Evolutionary conservation across 2,113 vertebrate species (phyloP), one percentile per base, ranked within the genome.

Genomic region (Gnathonemus echidnorhynchus): DNA sequence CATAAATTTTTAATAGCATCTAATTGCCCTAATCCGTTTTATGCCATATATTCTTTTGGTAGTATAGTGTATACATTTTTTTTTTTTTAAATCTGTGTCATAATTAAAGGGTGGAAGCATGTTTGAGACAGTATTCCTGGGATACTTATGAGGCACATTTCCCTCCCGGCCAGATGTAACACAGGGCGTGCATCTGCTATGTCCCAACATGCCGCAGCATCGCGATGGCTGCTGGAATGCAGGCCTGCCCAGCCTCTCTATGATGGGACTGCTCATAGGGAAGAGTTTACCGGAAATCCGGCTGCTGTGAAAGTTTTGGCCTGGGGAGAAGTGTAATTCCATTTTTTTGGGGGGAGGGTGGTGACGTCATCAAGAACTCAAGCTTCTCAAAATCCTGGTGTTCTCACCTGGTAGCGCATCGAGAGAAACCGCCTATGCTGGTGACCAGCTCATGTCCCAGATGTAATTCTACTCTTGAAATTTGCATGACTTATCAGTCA

Each of bases 171-270:
- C 17, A 66, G 86, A 46, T 46, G 31, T 27, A 86, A 49, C 19
- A 62, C 86, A 88, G 89, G 89, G 89, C 3, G 85, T 90, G 66
- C 24, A 17, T 35, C 39, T 27, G 56, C 27, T 48, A 46, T 77
- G 89, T 87, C 50, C 48, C n/a, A 80, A 88, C 88, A 53, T 52
- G 90, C 62, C 5, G 27, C 5, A 6, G 15, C 6, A 35, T 86
- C 27, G 31, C 9, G 53, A 9, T 56, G 11, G 46, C 46, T 21
- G 3, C 15, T 42, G 90, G 70, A 88, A 88, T 90, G 90, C 87
- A 15, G 70, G n/a, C 50, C 48, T 24, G 77, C 8, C 35, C 46
- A 9, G 74, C 7, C 42, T n/a, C 35, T 27, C 24, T 21, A 24
- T 19, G 52, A 45, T 58, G 80, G 35, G 11, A 35, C 77, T 62